Evolutionary conservation across 2,888 invertebrate genomes (phyloP).

Genomic region (Myopa tessellatipennis): DNA sequence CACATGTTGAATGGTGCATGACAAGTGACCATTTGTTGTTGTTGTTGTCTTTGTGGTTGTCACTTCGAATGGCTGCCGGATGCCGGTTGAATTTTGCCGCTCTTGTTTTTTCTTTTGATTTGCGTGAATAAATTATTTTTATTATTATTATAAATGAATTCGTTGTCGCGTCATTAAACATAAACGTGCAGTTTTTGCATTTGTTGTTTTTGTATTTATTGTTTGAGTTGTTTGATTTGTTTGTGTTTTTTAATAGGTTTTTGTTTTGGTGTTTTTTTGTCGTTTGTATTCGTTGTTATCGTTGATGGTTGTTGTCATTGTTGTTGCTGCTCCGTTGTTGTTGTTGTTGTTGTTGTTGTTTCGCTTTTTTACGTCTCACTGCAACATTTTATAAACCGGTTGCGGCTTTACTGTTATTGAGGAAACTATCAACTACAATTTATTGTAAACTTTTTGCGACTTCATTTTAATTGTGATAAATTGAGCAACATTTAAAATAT

Average conservation of each 20-base stretch:
- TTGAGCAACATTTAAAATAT: not conserved
- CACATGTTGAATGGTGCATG: slow-evolving; percentile 31
- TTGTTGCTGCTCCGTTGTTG: not conserved
- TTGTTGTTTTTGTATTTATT: not conserved
- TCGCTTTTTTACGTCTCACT: not conserved
- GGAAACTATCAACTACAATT: slow-evolving; percentile 31
- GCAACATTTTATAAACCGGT: slow-evolving; percentile 13
- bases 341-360: not conserved
- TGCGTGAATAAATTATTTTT: not conserved
- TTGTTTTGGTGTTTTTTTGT: not conserved
- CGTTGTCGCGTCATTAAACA: not conserved
- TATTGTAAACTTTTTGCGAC: slow-evolving; percentile 20
- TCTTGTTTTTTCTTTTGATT: not conserved
- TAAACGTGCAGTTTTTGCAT: not conserved
- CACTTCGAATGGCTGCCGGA: not conserved
- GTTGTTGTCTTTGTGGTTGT: slow-evolving; percentile 23
- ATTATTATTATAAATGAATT: not conserved
- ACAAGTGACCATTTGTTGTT: slow-evolving; percentile 22
- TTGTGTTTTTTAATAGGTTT: no score
- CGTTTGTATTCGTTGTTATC: not conserved
- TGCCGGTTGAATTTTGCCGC: not conserved
- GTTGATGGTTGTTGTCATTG: not conserved
- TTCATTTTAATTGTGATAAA: slow-evolving; percentile 21
- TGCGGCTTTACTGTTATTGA: slow-evolving; percentile 29
- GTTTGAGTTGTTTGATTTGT: not conserved